Evolutionary conservation across 2,888 invertebrate genomes (phyloP).

Genomic region (Trisateles emortualis): DNA sequence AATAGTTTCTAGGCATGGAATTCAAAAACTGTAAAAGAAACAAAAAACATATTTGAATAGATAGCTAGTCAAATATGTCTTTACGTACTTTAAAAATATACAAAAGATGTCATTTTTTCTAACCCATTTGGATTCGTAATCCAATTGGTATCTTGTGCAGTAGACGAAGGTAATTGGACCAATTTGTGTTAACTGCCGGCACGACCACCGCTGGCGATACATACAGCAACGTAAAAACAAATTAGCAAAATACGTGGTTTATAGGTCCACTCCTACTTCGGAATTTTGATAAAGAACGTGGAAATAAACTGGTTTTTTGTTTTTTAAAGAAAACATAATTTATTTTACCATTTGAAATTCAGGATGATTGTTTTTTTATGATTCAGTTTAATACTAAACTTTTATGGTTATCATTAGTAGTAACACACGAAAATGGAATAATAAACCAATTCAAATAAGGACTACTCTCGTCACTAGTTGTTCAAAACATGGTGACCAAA

Average conservation of each 20-base stretch:
- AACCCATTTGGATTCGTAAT: slow-evolving; percentile 66
- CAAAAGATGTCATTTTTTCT: slow-evolving; percentile 48
- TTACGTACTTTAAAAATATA: slow-evolving; percentile 16
- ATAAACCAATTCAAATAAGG: too few relatives aligned
- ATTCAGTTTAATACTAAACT: too few relatives aligned
- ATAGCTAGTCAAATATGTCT: slow-evolving; percentile 2
- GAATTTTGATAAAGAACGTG: slow-evolving; percentile 34
- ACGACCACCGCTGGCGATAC: slow-evolving; percentile 57
- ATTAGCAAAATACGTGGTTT: slow-evolving; percentile 44
- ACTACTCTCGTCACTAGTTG: too few relatives aligned
- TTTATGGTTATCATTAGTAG: too few relatives aligned
- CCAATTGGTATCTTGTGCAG: slow-evolving; percentile 66
- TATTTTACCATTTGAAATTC: background rate
- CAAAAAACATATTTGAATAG: too few relatives aligned
- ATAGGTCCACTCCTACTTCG: slow-evolving; percentile 13
- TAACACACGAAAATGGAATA: too few relatives aligned
- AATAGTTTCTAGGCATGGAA: background rate
- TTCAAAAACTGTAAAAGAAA: background rate
- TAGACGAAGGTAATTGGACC: slow-evolving; percentile 65
- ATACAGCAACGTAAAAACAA: slow-evolving; percentile 45
- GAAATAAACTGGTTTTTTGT: slow-evolving; percentile 19
- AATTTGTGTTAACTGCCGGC: slow-evolving; percentile 69
- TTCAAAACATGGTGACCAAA: too few relatives aligned
- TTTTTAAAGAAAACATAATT: background rate
- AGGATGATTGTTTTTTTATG: background rate